Percentiles rank a stretch among this genome's conserved stretches.
These are phyloP conservation scores for Eumaeus atala DNA, from an alignment of 1,140 invertebrate species.

Conservation along the genomic window DNA sequence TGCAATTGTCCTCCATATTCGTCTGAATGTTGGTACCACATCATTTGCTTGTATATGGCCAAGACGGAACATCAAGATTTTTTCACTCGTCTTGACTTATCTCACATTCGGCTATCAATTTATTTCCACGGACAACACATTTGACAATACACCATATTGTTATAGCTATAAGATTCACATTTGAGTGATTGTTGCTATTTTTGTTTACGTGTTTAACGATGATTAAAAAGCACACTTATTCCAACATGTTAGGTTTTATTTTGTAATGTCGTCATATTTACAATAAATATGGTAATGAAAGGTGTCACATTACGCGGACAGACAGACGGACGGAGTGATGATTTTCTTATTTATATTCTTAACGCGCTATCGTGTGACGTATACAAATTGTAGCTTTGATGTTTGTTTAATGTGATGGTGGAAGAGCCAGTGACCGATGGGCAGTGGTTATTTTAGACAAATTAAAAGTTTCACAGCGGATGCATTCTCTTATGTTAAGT, in stretches of 20 bases:
- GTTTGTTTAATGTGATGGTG: conserved; percentile 18
- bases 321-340: conserved; percentile 50
- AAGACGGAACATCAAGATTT: too few species aligned
- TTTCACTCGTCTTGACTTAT: too few species aligned
- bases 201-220: not conserved
- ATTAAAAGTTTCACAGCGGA: too few species aligned
- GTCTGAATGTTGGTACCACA: not conserved
- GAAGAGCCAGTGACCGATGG: too few species aligned
- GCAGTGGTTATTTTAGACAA: too few species aligned
- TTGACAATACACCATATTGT: too few species aligned
- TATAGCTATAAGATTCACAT: too few species aligned
- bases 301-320: conserved; percentile 44
- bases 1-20: not conserved
- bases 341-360: conserved; percentile 61
- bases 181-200: too few species aligned
- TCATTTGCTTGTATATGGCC: too few species aligned
- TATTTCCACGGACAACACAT: too few species aligned
- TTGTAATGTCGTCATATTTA: conserved; percentile 24
- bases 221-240: not conserved
- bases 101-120: too few species aligned
- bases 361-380: conserved; percentile 37
- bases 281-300: conserved; percentile 65
- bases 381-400: conserved; percentile 36
- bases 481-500: too few species aligned
- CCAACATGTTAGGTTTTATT: conserved; percentile 1